A percentile compares a stretch with the other conserved stretches of the same genome.
These are phyloP conservation scores for Hyaena hyaena DNA, from an alignment of 2,113 vertebrate species.

Conservation along the genomic window DNA sequence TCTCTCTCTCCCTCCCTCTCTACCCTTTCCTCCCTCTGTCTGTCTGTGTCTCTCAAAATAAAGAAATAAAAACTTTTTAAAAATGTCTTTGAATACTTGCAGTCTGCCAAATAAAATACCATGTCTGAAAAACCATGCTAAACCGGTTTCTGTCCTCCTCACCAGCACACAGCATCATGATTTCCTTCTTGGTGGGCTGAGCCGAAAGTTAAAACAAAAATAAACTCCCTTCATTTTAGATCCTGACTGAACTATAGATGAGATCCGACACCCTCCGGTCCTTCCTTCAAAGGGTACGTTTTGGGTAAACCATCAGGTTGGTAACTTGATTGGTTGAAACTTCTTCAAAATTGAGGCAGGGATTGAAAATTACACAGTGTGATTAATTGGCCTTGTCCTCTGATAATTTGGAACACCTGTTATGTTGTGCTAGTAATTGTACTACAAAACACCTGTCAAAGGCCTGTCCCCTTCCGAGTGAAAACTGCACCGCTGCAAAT, in stretches of 20 bases:
- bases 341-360: neutral
- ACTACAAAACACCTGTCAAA: neutral
- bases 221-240: conserved; percentile 1
- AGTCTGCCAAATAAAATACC: conserved; percentile 29
- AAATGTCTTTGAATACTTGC: conserved; percentile 6
- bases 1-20: too few species aligned
- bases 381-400: neutral
- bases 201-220: conserved; percentile 41
- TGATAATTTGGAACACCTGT: conserved; percentile 32
- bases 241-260: neutral
- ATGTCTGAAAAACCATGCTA: neutral
- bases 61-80: neutral
- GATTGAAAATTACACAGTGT: neutral
- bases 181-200: neutral
- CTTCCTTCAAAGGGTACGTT: neutral
- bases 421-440: neutral
- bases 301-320: neutral
- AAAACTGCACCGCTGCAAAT: neutral
- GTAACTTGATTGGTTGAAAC: neutral
- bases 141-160: neutral
- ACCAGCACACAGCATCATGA: neutral
- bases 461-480: neutral
- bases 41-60: too few species aligned
- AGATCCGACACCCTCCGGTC: neutral
- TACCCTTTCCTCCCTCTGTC: too few species aligned